These are phyloP conservation scores for Drosophila sp. DNA, from an alignment of 1,140 invertebrate species.

Conservation along the genomic window DNA sequence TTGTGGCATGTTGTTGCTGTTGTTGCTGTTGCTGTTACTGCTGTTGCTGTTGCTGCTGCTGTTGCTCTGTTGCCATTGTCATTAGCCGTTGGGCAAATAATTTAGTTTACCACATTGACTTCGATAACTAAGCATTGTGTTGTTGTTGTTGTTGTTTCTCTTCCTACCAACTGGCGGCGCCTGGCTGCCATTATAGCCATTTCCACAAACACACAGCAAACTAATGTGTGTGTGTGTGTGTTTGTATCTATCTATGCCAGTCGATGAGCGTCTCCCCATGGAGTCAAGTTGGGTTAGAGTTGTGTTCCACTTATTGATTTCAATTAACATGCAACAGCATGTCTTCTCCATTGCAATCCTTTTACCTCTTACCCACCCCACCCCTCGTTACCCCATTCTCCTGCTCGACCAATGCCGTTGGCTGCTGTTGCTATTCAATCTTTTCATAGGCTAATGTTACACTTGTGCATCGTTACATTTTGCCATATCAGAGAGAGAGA, in stretches of 20 bases:
- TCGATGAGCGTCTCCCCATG: constrained; percentile 1
- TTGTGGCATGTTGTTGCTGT: constrained; percentile 28
- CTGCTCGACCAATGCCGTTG: constrained; percentile 2
- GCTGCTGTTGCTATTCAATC: constrained; percentile 70
- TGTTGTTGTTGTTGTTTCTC: constrained; percentile 31
- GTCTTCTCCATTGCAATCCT: constrained; percentile 61
- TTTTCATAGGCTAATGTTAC: constrained; percentile 79
- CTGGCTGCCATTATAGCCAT: constrained; percentile 61
- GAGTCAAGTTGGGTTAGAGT: constrained; percentile 20
- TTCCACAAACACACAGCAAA: constrained; percentile 37
- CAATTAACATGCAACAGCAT: constrained; percentile 82
- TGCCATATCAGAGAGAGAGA: constrained; percentile 18
- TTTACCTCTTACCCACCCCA: constrained; percentile 27
- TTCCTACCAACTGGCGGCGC: constrained; percentile 20
- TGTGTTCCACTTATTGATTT: constrained; percentile 78
- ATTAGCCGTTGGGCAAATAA: constrained; percentile 12
- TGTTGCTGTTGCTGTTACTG: constrained; percentile 32
- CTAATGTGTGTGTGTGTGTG: constrained; percentile 17
- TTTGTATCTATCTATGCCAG: constrained; percentile 11
- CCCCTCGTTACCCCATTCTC: constrained; percentile 30
- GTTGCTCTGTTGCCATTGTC: constrained; percentile 25
- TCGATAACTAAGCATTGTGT: constrained; percentile 14
- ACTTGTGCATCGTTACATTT: constrained; percentile 75
- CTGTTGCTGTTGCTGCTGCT: constrained; percentile 66
- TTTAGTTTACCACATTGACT: constrained; percentile 14